Conservation (phyloP, 1,140 invertebrate species). For the Aphaenogaster ashmeadi region DNA sequence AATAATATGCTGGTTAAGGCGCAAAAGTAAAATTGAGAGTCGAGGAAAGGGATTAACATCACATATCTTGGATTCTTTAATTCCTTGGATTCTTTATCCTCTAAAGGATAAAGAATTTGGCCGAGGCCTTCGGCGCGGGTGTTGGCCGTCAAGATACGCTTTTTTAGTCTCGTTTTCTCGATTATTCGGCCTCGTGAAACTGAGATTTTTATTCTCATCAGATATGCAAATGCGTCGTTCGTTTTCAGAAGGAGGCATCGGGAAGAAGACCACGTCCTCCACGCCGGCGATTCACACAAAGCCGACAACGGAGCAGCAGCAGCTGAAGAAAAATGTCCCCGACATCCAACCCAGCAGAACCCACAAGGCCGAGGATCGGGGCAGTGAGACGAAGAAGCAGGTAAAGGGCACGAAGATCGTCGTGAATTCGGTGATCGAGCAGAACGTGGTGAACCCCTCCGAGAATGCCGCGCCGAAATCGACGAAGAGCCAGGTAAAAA, state of each 20-base stretch:
- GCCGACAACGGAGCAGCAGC: constrained; percentile 68
- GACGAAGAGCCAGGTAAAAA: constrained; percentile 74
- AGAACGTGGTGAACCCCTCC: constrained; percentile 73
- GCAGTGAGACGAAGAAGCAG: constrained; percentile 80
- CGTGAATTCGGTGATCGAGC: constrained; percentile 82
- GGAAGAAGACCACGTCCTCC: constrained; percentile 60
- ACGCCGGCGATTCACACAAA: constrained; percentile 83
- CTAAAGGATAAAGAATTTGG: constrained; percentile 8
- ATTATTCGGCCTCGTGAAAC: background rate
- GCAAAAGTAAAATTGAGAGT: background rate
- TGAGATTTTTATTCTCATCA: constrained; percentile 26
- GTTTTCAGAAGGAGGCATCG: constrained; percentile 61
- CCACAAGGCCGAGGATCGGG: constrained; percentile 66
- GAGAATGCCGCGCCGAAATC: constrained; percentile 54
- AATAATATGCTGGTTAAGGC: background rate
- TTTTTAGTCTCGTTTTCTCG: constrained; percentile 15
- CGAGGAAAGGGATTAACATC: background rate
- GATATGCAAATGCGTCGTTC: constrained; percentile 46
- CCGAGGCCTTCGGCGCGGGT: constrained; percentile 6
- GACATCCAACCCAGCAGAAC: constrained; percentile 86
- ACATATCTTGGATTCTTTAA: background rate
- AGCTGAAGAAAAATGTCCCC: constrained; percentile 77
- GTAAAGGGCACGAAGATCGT: constrained; percentile 82
- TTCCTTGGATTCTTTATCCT: background rate
- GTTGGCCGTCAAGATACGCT: background rate